A percentile compares a stretch with the other conserved stretches of the same genome.
phyloP scores from a whole-genome alignment of 1,140 invertebrate genomes.

The Pomacea maculata region DNA sequence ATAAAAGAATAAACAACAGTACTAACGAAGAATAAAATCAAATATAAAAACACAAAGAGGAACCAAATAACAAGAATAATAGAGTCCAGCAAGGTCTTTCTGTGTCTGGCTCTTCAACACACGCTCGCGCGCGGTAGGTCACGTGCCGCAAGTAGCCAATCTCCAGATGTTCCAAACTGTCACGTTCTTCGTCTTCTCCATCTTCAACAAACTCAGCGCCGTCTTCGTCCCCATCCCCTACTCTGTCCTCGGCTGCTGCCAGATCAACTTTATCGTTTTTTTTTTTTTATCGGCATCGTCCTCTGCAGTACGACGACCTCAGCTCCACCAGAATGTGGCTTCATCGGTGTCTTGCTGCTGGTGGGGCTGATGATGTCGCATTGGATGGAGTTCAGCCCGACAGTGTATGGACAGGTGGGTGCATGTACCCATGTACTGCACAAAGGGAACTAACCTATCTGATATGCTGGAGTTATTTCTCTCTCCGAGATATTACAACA shows the following conservation, averaged over 20 bases:
- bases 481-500: too few relatives aligned
- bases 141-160: slow-evolving; percentile 76
- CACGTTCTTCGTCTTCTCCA: slow-evolving; percentile 79
- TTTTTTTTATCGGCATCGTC: slow-evolving; percentile 67
- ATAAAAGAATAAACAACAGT: too few relatives aligned
- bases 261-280: slow-evolving; percentile 84
- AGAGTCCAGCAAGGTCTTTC: too few relatives aligned
- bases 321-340: slow-evolving; percentile 84
- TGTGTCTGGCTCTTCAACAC: too few relatives aligned
- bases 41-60: too few relatives aligned
- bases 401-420: slow-evolving; percentile 74
- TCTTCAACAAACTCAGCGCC: slow-evolving; percentile 76
- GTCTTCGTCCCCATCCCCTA: slow-evolving; percentile 89
- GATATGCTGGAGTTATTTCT: too few relatives aligned
- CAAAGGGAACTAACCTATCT: too few relatives aligned
- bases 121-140: too few relatives aligned
- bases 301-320: slow-evolving; percentile 82
- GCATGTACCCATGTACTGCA: too few relatives aligned
- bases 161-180: slow-evolving; percentile 86
- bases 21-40: too few relatives aligned
- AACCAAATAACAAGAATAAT: too few relatives aligned
- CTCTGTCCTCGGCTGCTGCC: slow-evolving; percentile 87
- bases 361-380: slow-evolving; percentile 81
- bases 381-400: slow-evolving; percentile 72
- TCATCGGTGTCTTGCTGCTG: slow-evolving; percentile 88